Base-by-base conservation (phyloP, 1,140 invertebrate genomes). In the Eulimnadia texana region DNA sequence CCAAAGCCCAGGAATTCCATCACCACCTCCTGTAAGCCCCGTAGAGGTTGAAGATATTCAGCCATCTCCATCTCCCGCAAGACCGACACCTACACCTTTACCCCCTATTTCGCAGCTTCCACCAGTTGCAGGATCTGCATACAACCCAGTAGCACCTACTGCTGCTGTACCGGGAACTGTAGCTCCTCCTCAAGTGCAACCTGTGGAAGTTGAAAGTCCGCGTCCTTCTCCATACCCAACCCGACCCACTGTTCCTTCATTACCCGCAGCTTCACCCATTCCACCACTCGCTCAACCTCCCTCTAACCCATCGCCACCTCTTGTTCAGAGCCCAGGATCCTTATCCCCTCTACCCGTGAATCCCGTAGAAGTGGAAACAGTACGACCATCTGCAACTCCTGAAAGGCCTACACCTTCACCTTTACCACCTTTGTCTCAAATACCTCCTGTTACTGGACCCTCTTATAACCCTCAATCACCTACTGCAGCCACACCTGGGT, bases 381-480 rank as follows among this genome's bases (percentile, higher is more conserved):
- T 1, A 11, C 19, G 27, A 3, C 19, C 23, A 50, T 1, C 23
- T 25, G 20, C 42, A 20, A 22, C 13, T 50, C 58, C 33, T 60
- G 49, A n/a, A 23, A 42, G 19, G 28, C 58, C 33, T 11, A 22
- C 23, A 47, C 58, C 47, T 11, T n/a, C n/a, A n/a, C 50, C 33
- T 11, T 2, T 20, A n/a, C 20, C 24, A n/a, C 55, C 55, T n/a
- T 20, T 42, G 27, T 42, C 55, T n/a, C n/a, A n/a, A n/a, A n/a
- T n/a, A 27, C 58, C 58, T 13, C 51, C 51, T 0, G 1, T 52
- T 9, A 24, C 51, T 19, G 51, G 19, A 52, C 56, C 62, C 10
- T 50, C 61, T 19, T 16, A 25, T 11, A 61, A 60, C n/a, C 51
- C 23, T 1, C 42, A 24, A n/a, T 19, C 58, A 16, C 58, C 58